Evolutionary conservation across 2,113 vertebrate genomes (phyloP).

Genomic region (Lipophrys pholis): DNA sequence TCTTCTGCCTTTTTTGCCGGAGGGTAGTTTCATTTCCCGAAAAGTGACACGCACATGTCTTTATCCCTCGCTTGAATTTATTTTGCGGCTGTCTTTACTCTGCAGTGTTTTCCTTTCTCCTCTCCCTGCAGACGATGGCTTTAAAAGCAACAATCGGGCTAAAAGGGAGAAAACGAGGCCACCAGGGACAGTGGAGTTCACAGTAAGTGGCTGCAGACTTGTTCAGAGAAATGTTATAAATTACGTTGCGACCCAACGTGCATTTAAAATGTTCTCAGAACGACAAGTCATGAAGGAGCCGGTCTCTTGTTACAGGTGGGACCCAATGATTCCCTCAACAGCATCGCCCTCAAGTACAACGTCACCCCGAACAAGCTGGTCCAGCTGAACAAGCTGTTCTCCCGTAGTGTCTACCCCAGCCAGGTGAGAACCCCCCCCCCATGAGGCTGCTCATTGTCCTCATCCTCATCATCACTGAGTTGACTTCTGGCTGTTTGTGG

Average conservation of each 20-base stretch:
- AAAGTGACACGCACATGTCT: too few species aligned
- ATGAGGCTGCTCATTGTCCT: neutral
- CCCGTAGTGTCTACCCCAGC: conserved; percentile 92
- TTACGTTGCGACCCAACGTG: neutral
- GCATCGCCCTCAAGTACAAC: conserved; percentile 95
- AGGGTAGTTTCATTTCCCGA: neutral
- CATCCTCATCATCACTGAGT: neutral
- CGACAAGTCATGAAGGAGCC: neutral
- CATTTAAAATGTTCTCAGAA: neutral
- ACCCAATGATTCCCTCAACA: conserved; percentile 91
- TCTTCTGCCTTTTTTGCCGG: neutral
- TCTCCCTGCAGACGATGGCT: conserved; percentile 58
- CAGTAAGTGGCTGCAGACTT: conserved; percentile 62
- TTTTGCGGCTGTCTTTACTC: neutral
- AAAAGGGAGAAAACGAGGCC: conserved; percentile 81
- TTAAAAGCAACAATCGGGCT: conserved; percentile 54
- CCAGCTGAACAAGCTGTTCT: conserved; percentile 95
- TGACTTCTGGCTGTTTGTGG: neutral
- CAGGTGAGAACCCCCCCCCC: conserved; percentile 84
- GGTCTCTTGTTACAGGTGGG: conserved; percentile 84
- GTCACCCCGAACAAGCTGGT: conserved; percentile 96
- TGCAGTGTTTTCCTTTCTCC: neutral
- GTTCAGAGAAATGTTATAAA: neutral
- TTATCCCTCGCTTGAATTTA: too few species aligned
- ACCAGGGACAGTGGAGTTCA: conserved; percentile 80